Percentiles rank a stretch among this genome's conserved stretches.
phyloP scores from a whole-genome alignment of 2,888 invertebrate genomes.

The Yponomeuta sedellus region DNA sequence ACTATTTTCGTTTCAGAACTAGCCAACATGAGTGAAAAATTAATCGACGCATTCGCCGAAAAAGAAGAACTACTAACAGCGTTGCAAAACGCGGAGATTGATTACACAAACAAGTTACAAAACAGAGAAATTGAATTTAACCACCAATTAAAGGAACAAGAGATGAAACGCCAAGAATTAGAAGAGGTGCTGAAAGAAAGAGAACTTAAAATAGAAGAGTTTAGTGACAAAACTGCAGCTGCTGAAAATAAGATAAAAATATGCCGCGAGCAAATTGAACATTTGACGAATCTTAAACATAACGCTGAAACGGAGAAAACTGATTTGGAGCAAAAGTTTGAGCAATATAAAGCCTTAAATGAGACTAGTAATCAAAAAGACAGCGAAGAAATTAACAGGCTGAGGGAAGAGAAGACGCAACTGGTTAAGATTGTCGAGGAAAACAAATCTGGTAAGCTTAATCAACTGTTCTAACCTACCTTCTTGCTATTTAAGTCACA shows the following conservation, averaged over 20 bases:
- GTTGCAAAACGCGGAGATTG: background rate
- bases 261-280: slow-evolving; percentile 31
- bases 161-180: background rate
- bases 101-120: background rate
- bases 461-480: too few species aligned
- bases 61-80: background rate
- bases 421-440: slow-evolving; percentile 31
- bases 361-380: slow-evolving; percentile 29
- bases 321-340: slow-evolving; percentile 17
- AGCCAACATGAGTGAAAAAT: background rate
- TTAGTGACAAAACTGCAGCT: background rate
- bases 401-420: slow-evolving; percentile 31
- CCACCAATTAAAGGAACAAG: slow-evolving; percentile 2
- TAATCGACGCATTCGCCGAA: background rate
- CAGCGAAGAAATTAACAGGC: slow-evolving; percentile 32
- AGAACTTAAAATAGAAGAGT: slow-evolving; percentile 1
- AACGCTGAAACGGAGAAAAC: slow-evolving; percentile 25
- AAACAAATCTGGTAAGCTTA: slow-evolving; percentile 37
- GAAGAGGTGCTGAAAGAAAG: slow-evolving; percentile 21
- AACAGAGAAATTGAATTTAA: background rate
- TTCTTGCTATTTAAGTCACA: too few species aligned
- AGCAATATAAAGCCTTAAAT: slow-evolving; percentile 20
- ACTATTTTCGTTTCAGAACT: slow-evolving; percentile 3
- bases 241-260: slow-evolving; percentile 28
- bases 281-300: slow-evolving; percentile 38